These are phyloP conservation scores for Drosophila bipectinata DNA, from an alignment of 1,140 invertebrate species.

Conservation along the genomic window DNA sequence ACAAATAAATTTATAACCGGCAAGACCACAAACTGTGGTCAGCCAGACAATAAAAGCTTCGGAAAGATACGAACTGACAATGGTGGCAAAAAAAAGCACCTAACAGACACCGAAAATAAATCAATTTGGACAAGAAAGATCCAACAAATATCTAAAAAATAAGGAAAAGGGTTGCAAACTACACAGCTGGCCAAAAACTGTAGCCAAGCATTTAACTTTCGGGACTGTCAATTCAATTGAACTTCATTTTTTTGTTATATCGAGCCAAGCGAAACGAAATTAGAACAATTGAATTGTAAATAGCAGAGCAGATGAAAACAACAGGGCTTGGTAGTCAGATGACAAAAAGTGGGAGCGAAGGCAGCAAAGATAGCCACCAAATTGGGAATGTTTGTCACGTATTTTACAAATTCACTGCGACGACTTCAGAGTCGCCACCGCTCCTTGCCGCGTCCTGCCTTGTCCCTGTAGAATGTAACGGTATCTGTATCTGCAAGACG, in stretches of 20 bases:
- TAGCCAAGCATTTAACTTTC: conserved; percentile 70
- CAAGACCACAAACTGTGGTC: conserved; percentile 71
- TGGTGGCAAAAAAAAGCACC: conserved; percentile 29
- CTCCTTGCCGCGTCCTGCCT: conserved; percentile 24
- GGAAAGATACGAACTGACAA: conserved; percentile 28
- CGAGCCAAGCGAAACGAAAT: conserved; percentile 61
- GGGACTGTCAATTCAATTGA: conserved; percentile 76
- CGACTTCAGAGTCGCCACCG: conserved; percentile 26
- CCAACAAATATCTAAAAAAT: conserved; percentile 16
- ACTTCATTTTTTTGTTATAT: conserved; percentile 57
- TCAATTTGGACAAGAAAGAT: conserved; percentile 70
- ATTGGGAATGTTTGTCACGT: conserved; percentile 82
- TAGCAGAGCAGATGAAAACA: conserved; percentile 55
- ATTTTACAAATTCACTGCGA: conserved; percentile 82
- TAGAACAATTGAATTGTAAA: conserved; percentile 83
- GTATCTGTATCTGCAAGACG: conserved; percentile 47
- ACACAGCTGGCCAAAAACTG: conserved; percentile 33
- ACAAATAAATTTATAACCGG: conserved; percentile 76
- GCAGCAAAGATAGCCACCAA: conserved; percentile 41
- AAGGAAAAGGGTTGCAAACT: conserved; percentile 11
- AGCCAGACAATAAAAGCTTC: conserved; percentile 67
- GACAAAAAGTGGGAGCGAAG: conserved; percentile 11
- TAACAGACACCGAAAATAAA: conserved; percentile 56
- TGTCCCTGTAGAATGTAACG: conserved; percentile 26
- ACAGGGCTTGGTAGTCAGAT: conserved; percentile 12